Evolutionary conservation across 2,888 invertebrate genomes (phyloP).

Genomic region (Pantelozetes paolii): DNA sequence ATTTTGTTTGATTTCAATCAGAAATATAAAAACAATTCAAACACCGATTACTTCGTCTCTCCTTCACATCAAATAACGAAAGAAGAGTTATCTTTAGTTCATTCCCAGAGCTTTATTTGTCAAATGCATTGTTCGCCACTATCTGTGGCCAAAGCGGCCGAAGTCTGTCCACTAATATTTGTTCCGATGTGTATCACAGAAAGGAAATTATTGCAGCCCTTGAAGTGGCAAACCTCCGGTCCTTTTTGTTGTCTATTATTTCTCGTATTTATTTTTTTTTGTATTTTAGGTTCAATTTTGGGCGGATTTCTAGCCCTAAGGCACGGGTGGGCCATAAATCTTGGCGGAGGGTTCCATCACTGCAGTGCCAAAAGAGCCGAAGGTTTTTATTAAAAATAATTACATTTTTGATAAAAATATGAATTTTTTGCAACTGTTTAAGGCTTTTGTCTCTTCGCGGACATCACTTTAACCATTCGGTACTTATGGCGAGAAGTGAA

Average conservation of each 20-base stretch:
- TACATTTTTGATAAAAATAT: neutral
- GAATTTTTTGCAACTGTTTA: neutral
- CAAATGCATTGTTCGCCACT: conserved; percentile 32
- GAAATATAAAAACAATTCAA: neutral
- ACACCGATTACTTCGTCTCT: neutral
- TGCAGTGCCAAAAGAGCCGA: conserved; percentile 71
- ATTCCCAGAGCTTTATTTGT: conserved; percentile 66
- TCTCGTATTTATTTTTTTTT: conserved; percentile 54
- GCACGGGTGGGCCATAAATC: conserved; percentile 80
- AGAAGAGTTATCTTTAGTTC: conserved; percentile 69
- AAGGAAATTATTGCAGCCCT: conserved; percentile 68
- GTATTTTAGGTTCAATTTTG: conserved; percentile 48
- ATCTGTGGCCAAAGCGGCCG: conserved; percentile 69
- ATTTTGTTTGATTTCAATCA: too few relatives aligned
- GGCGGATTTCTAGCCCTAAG: conserved; percentile 77
- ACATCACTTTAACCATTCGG: conserved; percentile 72
- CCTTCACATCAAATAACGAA: conserved; percentile 53
- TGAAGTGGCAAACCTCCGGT: conserved; percentile 77
- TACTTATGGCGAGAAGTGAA: conserved; percentile 60
- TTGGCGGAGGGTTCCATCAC: conserved; percentile 89
- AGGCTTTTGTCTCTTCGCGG: conserved; percentile 78
- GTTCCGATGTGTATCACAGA: conserved; percentile 74
- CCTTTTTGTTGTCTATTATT: conserved; percentile 57
- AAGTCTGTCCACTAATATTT: conserved; percentile 67
- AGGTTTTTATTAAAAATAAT: conserved; percentile 57